Conservation (phyloP, 2,797 vertebrate genomes). For the Megaceryle alcyon region DNA sequence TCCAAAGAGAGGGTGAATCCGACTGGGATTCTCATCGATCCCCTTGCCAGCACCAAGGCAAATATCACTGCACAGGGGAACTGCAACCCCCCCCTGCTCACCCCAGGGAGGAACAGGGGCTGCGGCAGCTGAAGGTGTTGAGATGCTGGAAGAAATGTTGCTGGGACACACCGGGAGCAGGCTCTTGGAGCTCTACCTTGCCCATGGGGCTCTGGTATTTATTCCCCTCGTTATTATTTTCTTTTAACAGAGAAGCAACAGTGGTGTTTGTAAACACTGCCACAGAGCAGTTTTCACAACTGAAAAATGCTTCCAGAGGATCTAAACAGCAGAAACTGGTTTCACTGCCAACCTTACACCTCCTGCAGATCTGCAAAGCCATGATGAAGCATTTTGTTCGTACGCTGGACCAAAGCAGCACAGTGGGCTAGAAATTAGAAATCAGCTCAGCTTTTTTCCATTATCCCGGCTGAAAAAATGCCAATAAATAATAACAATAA, state of each 20-base stretch:
- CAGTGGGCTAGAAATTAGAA: not conserved
- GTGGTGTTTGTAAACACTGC: not conserved
- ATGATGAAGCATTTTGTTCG: not conserved
- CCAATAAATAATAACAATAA: not conserved
- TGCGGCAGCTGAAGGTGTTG: not conserved
- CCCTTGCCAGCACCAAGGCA: not conserved
- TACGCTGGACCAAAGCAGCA: not conserved
- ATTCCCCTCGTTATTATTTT: not conserved
- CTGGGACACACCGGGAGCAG: not conserved
- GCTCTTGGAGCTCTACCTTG: not conserved
- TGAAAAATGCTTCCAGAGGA: not conserved
- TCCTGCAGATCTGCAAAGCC: not conserved
- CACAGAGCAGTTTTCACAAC: not conserved
- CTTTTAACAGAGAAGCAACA: too few species aligned
- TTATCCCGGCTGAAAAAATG: not conserved
- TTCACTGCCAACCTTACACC: rapidly evolving
- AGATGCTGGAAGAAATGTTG: not conserved
- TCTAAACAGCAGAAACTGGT: not conserved
- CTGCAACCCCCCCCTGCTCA: not conserved
- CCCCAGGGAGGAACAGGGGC: not conserved
- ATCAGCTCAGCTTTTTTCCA: not conserved
- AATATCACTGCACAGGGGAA: rapidly evolving
- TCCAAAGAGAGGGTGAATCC: rapidly evolving
- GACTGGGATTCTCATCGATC: rapidly evolving
- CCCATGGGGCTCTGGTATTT: not conserved